These are phyloP conservation scores for Euplagia quadripunctaria DNA, from an alignment of 2,888 invertebrate genomes.

Conservation along the genomic window DNA sequence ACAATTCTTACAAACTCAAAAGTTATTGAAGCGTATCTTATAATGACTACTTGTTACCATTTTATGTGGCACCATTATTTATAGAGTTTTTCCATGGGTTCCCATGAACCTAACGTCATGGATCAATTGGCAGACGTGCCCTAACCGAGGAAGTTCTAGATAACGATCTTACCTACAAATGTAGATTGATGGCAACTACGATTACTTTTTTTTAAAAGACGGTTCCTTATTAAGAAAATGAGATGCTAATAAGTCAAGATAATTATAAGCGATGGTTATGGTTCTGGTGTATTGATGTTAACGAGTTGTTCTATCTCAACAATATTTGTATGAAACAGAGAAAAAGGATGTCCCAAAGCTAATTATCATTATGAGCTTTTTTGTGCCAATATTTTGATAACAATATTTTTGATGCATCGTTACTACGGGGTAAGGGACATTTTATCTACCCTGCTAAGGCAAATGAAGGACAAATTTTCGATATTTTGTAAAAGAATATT, in stretches of 20 bases:
- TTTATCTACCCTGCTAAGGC: neutral
- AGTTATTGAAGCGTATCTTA: slow-evolving; percentile 43
- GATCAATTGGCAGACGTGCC: slow-evolving; percentile 49
- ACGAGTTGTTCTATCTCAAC: neutral
- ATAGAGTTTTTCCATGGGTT: slow-evolving; percentile 45
- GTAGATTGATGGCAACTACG: neutral
- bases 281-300: neutral
- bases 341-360: no score
- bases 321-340: neutral
- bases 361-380: no score
- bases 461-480: no score
- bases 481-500: no score
- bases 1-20: slow-evolving; percentile 4
- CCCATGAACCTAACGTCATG: slow-evolving; percentile 49
- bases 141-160: slow-evolving; percentile 40
- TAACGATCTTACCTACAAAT: slow-evolving; percentile 23
- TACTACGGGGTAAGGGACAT: no score
- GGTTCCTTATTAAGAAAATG: slow-evolving; percentile 7
- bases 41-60: slow-evolving; percentile 72
- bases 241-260: neutral
- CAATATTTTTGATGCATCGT: no score
- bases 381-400: no score
- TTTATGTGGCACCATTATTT: slow-evolving; percentile 64
- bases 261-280: neutral
- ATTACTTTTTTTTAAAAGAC: slow-evolving; percentile 12